phyloP scores from a whole-genome alignment of 2,113 vertebrate genomes.

The Glaucomys volans region DNA sequence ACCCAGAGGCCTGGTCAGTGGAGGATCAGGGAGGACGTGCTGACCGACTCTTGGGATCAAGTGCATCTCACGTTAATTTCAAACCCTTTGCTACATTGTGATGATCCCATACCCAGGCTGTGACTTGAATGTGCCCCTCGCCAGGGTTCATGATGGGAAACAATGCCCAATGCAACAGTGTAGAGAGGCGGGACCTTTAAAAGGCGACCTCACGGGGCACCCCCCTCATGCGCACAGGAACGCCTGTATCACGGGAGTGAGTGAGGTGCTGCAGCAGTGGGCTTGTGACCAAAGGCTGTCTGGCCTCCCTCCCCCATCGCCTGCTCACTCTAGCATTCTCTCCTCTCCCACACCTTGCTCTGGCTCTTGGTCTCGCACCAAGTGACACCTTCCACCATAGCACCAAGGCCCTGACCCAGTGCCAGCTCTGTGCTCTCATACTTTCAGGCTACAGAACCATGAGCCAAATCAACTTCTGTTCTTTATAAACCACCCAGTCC shows the following conservation, averaged over 20 bases:
- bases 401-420: not conserved
- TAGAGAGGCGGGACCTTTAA: not conserved
- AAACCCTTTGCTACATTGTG: not conserved
- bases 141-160: not conserved
- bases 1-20: not conserved
- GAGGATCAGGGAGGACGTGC: not conserved
- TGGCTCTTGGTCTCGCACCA: not conserved
- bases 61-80: not conserved
- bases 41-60: not conserved
- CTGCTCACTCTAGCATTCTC: not conserved
- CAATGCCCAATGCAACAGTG: not conserved
- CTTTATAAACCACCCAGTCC: not conserved
- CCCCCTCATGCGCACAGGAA: no score
- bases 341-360: no score
- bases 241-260: not conserved
- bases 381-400: not conserved
- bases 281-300: not conserved
- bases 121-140: not conserved
- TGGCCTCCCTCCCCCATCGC: not conserved
- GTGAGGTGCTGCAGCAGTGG: not conserved
- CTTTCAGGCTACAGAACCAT: not conserved
- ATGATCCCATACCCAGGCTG: not conserved
- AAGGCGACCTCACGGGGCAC: not conserved
- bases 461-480: not conserved
- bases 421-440: not conserved